Evolutionary conservation across 2,888 invertebrate genomes (phyloP), one percentile per base, ranked within the genome.

Genomic region (Patella ulyssiponensis): DNA sequence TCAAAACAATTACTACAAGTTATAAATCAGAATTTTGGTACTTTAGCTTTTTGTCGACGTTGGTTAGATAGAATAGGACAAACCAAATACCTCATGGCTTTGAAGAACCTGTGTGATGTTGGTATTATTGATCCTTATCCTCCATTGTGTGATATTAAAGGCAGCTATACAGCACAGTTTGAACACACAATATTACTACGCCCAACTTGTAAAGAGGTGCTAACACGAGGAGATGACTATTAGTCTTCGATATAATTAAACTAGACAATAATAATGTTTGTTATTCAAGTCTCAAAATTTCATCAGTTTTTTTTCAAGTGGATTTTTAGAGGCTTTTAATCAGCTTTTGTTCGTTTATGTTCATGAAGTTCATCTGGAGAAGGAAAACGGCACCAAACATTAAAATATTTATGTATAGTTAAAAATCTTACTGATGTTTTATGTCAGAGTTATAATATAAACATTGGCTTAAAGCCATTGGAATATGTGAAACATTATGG

Each of bases 141-240:
- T 27, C 99, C 99, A 12, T 94, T 99, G 76, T 99, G 98, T 91
- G 99, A 99, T 93, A 94, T 96, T 83, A 97, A 96, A 92, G 99
- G 99, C 78, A 97, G 96, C 92, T 99, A 98, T 93, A 99, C 99
- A 0, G 99, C 99, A 71, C 99, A 99, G 93, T 99, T 96, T 91
- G 99, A 99, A 91, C 99, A 99, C 92, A 99, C 99, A 5, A 96
- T 99, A 88, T 95, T 99, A 85, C 93, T 99, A 83, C 94, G 99
- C 88, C 99, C 99, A 69, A 98, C 98, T 0, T 99, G 98, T 93
- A 99, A 99, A 92, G 99, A 99, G 92, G 95, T 99, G 44, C 95
- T 99, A 73, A 98, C 98, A 51, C 95, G 99, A 81, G 99, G 99
- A 53, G 96, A 96, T 82, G 99, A 99, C 92, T 99, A 98, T 92